Base-by-base conservation (phyloP, 1,140 invertebrate genomes). In the Archivesica marissinica region DNA sequence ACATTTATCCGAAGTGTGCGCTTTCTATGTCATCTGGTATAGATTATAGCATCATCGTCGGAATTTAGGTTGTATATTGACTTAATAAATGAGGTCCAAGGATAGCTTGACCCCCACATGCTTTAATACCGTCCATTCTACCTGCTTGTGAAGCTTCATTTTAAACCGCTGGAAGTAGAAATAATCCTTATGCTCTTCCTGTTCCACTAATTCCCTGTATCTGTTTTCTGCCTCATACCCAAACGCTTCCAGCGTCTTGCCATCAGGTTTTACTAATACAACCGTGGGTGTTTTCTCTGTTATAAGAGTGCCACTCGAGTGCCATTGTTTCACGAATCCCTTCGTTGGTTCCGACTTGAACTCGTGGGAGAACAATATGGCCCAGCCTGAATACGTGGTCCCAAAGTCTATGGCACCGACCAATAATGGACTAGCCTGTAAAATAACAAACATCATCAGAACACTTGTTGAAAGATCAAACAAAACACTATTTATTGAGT, bases 191-290 rank as follows among this genome's bases (percentile, higher is more conserved):
- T 80, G 61, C 25, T 80, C 39, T 25, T 38, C 77, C 4, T 50
- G 15, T 13, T 80, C 77, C 0, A 35, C 41, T 7, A 80, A 39
- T 1, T 68, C 59, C n/a, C 41, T 23, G 41, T 80, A 80, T 80
- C 59, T 68, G 20, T 80, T 25, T 38, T 80, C 61, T 15, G 77
- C 77, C 7, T 68, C 77, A 47, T 80, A 80, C 2, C 77, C 77
- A 80, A 80, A 80, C 0, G 61, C 39, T 25, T 68, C 59, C 2
- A 80, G 28, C n/a, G 77, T 80, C 35, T 68, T 33, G 0, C 72
- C 72, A 44, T 80, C 64, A 35, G 77, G 77, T 9, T 54, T 68
- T 4, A 80, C 47, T 33, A 80, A 28, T 13, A 80, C 39, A 28
- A 39, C 41, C 33, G 77, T 80, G 6, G 77, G 77, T 17, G 77